These are phyloP conservation scores for Mico argentatus DNA, from an alignment of 2,797 vertebrate species.

Conservation along the genomic window DNA sequence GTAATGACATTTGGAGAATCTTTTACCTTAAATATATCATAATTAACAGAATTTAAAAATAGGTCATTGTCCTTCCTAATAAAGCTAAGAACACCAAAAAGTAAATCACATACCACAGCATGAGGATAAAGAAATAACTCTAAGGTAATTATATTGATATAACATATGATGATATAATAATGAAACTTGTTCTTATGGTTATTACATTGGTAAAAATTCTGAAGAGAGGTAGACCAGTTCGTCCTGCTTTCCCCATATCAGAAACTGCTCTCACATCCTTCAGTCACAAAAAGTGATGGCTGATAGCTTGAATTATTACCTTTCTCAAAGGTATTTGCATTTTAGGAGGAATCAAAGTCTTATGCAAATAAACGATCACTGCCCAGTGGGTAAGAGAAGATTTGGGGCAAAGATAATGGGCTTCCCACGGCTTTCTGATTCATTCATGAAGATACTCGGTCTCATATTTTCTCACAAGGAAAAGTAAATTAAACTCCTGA, in stretches of 20 bases:
- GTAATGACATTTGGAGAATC: not conserved
- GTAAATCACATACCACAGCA: not conserved
- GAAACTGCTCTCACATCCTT: not conserved
- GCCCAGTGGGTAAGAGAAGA: not conserved
- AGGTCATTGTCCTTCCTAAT: not conserved
- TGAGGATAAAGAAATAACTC: not conserved
- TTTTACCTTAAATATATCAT: not conserved
- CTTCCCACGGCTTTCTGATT: not conserved
- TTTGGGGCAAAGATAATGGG: not conserved
- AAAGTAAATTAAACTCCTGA: not conserved
- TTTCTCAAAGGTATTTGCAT: not conserved
- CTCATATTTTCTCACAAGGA: not conserved
- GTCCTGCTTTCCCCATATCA: not conserved
- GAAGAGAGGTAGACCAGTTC: not conserved
- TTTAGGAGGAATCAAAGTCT: not conserved
- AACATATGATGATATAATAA: not conserved
- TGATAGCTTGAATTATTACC: not conserved
- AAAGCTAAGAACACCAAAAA: not conserved
- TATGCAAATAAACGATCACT: not conserved
- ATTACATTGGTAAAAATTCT: not conserved
- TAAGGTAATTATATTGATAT: not conserved
- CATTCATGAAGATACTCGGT: not conserved
- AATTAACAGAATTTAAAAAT: constrained; percentile 16
- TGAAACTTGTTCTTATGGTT: not conserved
- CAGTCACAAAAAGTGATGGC: not conserved